These are phyloP conservation scores for Bellardia pandia DNA, from an alignment of 2,888 invertebrate species.

Conservation along the genomic window DNA sequence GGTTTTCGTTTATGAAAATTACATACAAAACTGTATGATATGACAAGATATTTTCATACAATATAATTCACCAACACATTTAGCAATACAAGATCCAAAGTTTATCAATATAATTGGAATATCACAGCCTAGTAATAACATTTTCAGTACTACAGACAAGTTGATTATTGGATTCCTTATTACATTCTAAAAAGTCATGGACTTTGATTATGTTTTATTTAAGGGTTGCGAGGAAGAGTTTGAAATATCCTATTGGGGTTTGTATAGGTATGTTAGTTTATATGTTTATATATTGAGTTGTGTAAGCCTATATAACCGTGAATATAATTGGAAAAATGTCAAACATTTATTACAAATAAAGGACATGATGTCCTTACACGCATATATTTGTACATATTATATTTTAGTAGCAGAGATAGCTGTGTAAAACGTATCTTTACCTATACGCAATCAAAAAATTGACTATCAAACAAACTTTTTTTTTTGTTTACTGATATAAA, in stretches of 20 bases:
- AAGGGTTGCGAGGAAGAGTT: background rate
- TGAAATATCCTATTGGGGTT: background rate
- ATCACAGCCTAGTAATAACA: background rate
- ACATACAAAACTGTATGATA: no score
- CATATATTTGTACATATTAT: background rate
- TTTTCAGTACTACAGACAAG: no score
- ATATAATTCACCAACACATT: no score
- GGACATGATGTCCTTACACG: constrained; percentile 23
- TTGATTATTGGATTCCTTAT: no score
- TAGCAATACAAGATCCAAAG: no score
- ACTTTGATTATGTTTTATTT: no score
- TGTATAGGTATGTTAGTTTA: no score
- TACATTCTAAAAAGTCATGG: no score
- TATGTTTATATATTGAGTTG: background rate
- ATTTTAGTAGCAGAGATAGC: background rate
- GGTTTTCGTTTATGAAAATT: no score
- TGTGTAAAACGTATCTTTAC: background rate
- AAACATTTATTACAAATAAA: constrained; percentile 58
- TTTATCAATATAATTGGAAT: background rate
- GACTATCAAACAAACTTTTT: background rate
- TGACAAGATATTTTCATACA: no score
- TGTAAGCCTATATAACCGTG: constrained; percentile 59
- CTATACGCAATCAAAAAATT: background rate
- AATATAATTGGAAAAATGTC: constrained; percentile 68
- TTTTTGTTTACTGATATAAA: background rate